Evolutionary conservation across 2,888 invertebrate genomes (phyloP).

Genomic region (Chymomyza fuscimana): DNA sequence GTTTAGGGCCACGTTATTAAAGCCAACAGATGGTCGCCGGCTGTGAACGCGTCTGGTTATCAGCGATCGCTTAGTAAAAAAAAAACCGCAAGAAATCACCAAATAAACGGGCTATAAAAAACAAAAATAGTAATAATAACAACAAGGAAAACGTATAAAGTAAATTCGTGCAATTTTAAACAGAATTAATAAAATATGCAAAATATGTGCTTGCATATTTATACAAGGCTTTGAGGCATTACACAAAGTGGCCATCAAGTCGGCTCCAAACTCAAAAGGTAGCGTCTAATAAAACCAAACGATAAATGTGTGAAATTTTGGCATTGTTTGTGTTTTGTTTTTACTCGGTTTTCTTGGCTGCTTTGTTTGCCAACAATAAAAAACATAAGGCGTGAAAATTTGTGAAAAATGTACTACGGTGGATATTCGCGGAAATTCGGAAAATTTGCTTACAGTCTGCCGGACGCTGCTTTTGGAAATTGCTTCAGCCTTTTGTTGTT

Average conservation of each 20-base stretch:
- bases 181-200: slow-evolving; percentile 28
- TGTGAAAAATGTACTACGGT: slow-evolving; percentile 29
- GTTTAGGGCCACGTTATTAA: slow-evolving; percentile 44
- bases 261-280: slow-evolving; percentile 37
- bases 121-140: neutral
- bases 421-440: slow-evolving; percentile 46
- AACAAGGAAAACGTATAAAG: neutral
- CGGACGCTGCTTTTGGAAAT: slow-evolving; percentile 50
- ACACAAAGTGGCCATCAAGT: slow-evolving; percentile 16
- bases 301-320: slow-evolving; percentile 38
- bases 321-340: slow-evolving; percentile 34
- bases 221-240: slow-evolving; percentile 28
- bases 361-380: slow-evolving; percentile 28
- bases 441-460: slow-evolving; percentile 47
- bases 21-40: slow-evolving; percentile 70
- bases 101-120: slow-evolving; percentile 20
- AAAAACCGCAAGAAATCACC: neutral
- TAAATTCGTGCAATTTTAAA: slow-evolving; percentile 8
- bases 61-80: slow-evolving; percentile 41
- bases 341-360: slow-evolving; percentile 26
- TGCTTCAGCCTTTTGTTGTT: slow-evolving; percentile 32
- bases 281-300: slow-evolving; percentile 25
- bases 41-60: slow-evolving; percentile 61
- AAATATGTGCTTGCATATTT: slow-evolving; percentile 27
- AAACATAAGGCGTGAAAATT: slow-evolving; percentile 56